Base-by-base conservation (phyloP, 2,797 vertebrate species). In the Trachurus trachurus region DNA sequence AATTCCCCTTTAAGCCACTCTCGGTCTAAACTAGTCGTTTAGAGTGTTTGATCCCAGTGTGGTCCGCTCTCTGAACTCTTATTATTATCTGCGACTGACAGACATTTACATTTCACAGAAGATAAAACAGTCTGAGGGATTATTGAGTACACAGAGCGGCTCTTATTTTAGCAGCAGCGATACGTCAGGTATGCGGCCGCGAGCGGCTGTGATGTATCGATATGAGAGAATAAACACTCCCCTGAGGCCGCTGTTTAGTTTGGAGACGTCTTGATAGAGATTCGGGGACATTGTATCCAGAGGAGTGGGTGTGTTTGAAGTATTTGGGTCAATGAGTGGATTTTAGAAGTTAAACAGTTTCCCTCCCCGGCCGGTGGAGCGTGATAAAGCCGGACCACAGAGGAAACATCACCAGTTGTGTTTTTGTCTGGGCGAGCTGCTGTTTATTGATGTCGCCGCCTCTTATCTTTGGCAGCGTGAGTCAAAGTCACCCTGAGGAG, bases 401-500 rank as follows among this genome's bases (percentile, higher is more conserved):
- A 22, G 54, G 8, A 29, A 66, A 75, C 44, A 68, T 74, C 69
- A 63, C 39, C 40, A 37, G 5, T 10, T 13, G 10, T 73, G 57
- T 71, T 66, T 66, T 56, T 47, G 56, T 73, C 31, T 63, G 26
- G 9, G 31, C 19, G 45, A 59, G 54, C 31, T 9, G 42, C 2
- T 69, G 60, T 86, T 71, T 82, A 40, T 72, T 66, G 49, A 71
- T 49, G 73, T 15, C 2, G 6, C 57, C 22, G 58, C n/a, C 49
- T 50, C 56, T 56, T 72, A 54, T 79, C 68, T 26, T 26, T 31
- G 40, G 60, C 37, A 42, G 65, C 63, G 49, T 26, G 1, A 39
- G 56, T 75, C 47, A 44, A 34, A 68, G 70, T 70, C 67, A 37
- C 16, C 52, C 52, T 17, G 73, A 75, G 63, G 73, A 61, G 47